Evolutionary conservation across 1,140 invertebrate genomes (phyloP).

Genomic region (Paralvinella palmiformis): DNA sequence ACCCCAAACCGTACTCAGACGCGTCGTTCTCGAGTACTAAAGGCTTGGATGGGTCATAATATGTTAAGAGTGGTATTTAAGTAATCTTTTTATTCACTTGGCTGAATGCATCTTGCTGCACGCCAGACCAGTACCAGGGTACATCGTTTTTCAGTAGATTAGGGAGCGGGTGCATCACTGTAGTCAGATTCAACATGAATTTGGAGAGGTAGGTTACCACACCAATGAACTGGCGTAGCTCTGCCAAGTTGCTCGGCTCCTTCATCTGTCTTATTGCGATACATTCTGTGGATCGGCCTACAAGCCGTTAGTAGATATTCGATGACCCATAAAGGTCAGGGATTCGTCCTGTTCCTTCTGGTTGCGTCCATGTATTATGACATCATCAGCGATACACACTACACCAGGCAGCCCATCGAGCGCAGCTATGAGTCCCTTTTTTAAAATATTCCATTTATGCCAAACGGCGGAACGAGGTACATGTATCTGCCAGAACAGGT

Average conservation of each 20-base stretch:
- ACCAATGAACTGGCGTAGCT: slow-evolving; percentile 25
- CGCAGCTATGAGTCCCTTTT: slow-evolving; percentile 12
- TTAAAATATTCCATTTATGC: slow-evolving; percentile 36
- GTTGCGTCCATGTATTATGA: slow-evolving; percentile 33
- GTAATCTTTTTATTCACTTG: slow-evolving; percentile 27
- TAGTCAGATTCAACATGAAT: slow-evolving; percentile 21
- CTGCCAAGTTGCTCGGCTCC: slow-evolving; percentile 20
- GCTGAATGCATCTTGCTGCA: slow-evolving; percentile 20
- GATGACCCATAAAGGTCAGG: slow-evolving; percentile 24
- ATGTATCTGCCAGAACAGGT: slow-evolving; percentile 25
- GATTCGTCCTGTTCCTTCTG: slow-evolving; percentile 26
- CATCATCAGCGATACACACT: slow-evolving; percentile 37
- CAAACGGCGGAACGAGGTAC: slow-evolving; percentile 22
- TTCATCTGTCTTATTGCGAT: slow-evolving; percentile 31
- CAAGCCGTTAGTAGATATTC: slow-evolving; percentile 43
- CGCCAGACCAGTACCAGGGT: slow-evolving; percentile 14
- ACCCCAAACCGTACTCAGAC: slow-evolving; percentile 8
- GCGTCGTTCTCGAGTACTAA: slow-evolving; percentile 3
- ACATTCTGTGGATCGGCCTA: slow-evolving; percentile 43
- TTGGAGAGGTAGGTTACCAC: slow-evolving; percentile 26
- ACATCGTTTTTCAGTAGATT: slow-evolving; percentile 10
- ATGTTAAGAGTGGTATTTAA: slow-evolving; percentile 16
- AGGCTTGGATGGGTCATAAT: slow-evolving; percentile 3
- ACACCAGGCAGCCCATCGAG: neutral
- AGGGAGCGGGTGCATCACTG: neutral